A percentile compares a stretch with the other conserved stretches of the same genome.
phyloP scores from a whole-genome alignment of 2,797 vertebrate species.

The Crossoptilon crossoptilon region DNA sequence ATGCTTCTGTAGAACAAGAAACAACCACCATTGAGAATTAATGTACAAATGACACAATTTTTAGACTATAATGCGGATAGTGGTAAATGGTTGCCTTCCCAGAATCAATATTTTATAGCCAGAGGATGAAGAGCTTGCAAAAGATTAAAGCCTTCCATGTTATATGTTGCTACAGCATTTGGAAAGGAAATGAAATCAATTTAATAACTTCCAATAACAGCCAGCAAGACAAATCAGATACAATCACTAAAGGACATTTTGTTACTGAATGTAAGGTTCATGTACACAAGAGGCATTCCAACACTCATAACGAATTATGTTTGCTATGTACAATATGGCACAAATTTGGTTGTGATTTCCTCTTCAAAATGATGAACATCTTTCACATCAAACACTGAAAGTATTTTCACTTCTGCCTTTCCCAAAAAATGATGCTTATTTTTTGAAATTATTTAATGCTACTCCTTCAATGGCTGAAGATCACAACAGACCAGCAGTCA shows the following conservation, averaged over 20 bases:
- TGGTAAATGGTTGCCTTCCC: conserved; percentile 33
- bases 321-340: neutral
- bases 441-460: neutral
- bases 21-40: neutral
- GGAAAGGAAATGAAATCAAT: conserved; percentile 40
- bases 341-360: neutral
- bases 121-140: conserved; percentile 39
- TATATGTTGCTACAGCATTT: neutral
- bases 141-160: conserved; percentile 44
- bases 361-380: neutral
- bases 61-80: neutral
- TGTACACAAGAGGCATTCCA: neutral
- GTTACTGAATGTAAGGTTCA: neutral
- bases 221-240: conserved; percentile 25
- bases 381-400: neutral
- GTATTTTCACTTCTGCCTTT: conserved; percentile 8
- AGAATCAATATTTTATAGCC: conserved; percentile 23
- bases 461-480: neutral
- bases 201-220: conserved; percentile 29
- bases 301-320: neutral
- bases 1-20: conserved; percentile 85
- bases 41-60: neutral
- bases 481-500: neutral
- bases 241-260: neutral
- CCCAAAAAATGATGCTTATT: neutral